Evolutionary conservation across 2,888 invertebrate genomes (phyloP).

Genomic region (Tethea ocularis): DNA sequence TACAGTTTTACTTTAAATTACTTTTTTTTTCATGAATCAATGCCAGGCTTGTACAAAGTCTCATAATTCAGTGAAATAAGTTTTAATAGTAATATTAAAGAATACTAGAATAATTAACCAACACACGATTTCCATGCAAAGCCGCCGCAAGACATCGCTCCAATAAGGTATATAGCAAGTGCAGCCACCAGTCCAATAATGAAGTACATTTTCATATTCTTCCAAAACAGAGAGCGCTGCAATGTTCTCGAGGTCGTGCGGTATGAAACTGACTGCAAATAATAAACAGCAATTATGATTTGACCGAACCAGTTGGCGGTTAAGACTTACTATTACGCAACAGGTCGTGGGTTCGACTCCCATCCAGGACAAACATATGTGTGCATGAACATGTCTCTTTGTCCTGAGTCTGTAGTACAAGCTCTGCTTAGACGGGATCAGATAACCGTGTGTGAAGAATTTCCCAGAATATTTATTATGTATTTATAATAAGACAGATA

Average conservation of each 20-base stretch:
- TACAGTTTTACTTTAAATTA: too few relatives aligned
- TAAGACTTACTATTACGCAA: too few relatives aligned
- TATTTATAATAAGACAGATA: too few relatives aligned
- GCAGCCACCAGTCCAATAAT: slow-evolving; percentile 87
- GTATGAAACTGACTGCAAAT: slow-evolving; percentile 93
- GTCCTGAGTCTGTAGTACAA: too few relatives aligned
- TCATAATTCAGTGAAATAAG: slow-evolving; percentile 12
- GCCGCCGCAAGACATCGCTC: slow-evolving; percentile 94
- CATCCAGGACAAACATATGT: too few relatives aligned
- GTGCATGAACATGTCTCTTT: too few relatives aligned
- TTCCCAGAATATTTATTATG: too few relatives aligned
- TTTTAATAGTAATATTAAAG: slow-evolving; percentile 16
- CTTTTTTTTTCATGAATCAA: too few relatives aligned
- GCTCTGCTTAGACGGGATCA: too few relatives aligned
- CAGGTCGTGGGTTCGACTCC: too few relatives aligned
- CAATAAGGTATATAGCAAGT: slow-evolving; percentile 91
- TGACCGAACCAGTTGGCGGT: too few relatives aligned
- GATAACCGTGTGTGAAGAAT: too few relatives aligned
- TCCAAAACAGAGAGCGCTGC: slow-evolving; percentile 95
- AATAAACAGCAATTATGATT: slow-evolving; percentile 16
- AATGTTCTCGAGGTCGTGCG: slow-evolving; percentile 93
- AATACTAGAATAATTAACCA: slow-evolving; percentile 53
- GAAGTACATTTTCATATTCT: slow-evolving; percentile 95
- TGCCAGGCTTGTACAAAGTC: neutral
- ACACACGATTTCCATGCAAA: slow-evolving; percentile 90